phyloP scores from a whole-genome alignment of 1,140 invertebrate genomes.

The Ruditapes philippinarum region DNA sequence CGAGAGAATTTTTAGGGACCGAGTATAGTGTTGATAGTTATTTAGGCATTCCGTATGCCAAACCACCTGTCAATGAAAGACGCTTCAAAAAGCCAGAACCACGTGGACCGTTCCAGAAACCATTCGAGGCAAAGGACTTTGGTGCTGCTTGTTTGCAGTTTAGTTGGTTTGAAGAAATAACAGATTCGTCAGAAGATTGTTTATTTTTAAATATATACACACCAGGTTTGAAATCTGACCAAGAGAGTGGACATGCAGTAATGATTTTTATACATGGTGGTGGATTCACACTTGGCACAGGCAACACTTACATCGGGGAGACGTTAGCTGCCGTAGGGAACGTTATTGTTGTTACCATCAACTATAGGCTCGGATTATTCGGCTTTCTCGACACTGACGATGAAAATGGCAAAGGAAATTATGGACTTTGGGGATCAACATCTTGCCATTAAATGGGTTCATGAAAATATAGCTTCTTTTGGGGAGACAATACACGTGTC shows the following conservation, averaged over 20 bases:
- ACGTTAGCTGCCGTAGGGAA: slow-evolving; percentile 92
- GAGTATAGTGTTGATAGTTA: slow-evolving; percentile 93
- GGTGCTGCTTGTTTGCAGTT: slow-evolving; percentile 87
- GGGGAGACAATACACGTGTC: slow-evolving; percentile 90
- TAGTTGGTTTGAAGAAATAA: no score
- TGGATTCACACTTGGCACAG: slow-evolving; percentile 94
- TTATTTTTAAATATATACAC: slow-evolving; percentile 19
- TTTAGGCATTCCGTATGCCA: slow-evolving; percentile 96
- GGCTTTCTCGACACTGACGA: slow-evolving; percentile 96
- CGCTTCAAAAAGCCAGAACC: slow-evolving; percentile 96
- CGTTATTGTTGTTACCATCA: slow-evolving; percentile 96
- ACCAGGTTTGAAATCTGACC: not conserved
- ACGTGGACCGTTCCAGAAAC: slow-evolving; percentile 92
- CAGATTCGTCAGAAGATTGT: slow-evolving; percentile 41
- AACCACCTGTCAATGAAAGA: slow-evolving; percentile 95
- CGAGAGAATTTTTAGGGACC: not conserved
- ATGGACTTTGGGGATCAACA: slow-evolving; percentile 93
- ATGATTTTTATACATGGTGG: slow-evolving; percentile 98
- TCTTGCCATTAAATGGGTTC: slow-evolving; percentile 85
- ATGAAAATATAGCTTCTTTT: slow-evolving; percentile 86
- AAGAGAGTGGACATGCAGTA: slow-evolving; percentile 86
- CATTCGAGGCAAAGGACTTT: slow-evolving; percentile 90
- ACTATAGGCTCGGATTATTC: slow-evolving; percentile 95
- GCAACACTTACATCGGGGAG: slow-evolving; percentile 96
- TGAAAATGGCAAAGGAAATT: slow-evolving; percentile 90